phyloP scores from a whole-genome alignment of 2,113 vertebrate species.

The Callorhinus ursinus region DNA sequence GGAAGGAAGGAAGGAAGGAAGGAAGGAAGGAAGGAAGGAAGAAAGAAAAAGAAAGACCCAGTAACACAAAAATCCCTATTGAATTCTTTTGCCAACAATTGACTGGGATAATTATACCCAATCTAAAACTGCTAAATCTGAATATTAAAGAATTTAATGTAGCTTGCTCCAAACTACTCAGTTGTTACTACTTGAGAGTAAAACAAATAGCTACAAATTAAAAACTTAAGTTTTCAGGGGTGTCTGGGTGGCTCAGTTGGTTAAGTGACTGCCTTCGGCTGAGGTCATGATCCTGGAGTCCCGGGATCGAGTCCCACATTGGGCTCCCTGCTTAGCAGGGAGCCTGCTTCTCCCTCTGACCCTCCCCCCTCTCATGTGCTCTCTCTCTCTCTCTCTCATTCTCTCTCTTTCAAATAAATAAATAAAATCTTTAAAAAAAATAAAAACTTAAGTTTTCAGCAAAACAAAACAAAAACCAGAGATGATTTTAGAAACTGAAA shows the following conservation, averaged over 20 bases:
- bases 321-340: too few relatives aligned
- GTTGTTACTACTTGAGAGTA: neutral
- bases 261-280: too few relatives aligned
- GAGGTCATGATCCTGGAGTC: too few relatives aligned
- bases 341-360: too few relatives aligned
- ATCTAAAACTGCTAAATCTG: neutral
- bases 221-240: slow-evolving; percentile 16
- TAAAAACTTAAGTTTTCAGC: slow-evolving; percentile 18
- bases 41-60: neutral
- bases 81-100: slow-evolving; percentile 7
- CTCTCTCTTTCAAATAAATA: too few relatives aligned
- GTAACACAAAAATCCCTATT: slow-evolving; percentile 11
- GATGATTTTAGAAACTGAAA: neutral
- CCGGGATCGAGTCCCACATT: too few relatives aligned
- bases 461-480: neutral
- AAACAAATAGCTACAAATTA: neutral
- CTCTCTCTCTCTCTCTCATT: too few relatives aligned
- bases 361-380: too few relatives aligned
- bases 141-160: neutral
- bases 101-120: neutral
- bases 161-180: neutral
- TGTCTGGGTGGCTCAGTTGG: too few relatives aligned
- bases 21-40: neutral
- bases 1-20: too few relatives aligned
- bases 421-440: too few relatives aligned